These are phyloP conservation scores for Carpatolechia fugitivella DNA, from an alignment of 2,888 invertebrate species.

Conservation along the genomic window DNA sequence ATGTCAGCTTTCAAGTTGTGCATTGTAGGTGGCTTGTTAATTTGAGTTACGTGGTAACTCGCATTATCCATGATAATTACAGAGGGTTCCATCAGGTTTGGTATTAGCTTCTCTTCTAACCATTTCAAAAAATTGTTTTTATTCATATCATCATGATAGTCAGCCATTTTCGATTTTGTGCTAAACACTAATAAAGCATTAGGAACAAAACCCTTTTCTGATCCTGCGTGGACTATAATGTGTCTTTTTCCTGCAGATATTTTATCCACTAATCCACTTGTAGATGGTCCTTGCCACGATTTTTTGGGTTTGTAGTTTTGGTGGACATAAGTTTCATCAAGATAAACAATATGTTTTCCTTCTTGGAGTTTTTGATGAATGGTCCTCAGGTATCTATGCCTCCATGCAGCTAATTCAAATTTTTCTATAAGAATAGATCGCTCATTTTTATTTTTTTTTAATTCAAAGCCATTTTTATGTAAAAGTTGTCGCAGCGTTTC, in stretches of 20 bases:
- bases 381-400: background rate
- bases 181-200: constrained; percentile 24
- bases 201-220: constrained; percentile 23
- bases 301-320: constrained; percentile 17
- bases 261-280: constrained; percentile 20
- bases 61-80: constrained; percentile 22
- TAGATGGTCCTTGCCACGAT: constrained; percentile 18
- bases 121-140: constrained; percentile 23
- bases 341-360: constrained; percentile 1
- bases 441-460: constrained; percentile 29
- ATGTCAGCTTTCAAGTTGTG: background rate
- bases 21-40: constrained; percentile 5
- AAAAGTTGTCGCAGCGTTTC: constrained; percentile 23
- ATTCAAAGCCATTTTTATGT: constrained; percentile 21
- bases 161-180: constrained; percentile 27
- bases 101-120: constrained; percentile 20
- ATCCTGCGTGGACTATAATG: constrained; percentile 31
- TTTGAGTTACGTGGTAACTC: constrained; percentile 16
- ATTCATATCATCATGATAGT: constrained; percentile 30
- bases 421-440: constrained; percentile 27
- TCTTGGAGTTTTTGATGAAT: background rate
- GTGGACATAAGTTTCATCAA: constrained; percentile 18
- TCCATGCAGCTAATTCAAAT: constrained; percentile 29
- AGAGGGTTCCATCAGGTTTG: constrained; percentile 16
- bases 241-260: constrained; percentile 29